Base-by-base conservation (phyloP, 2,888 invertebrate genomes). In the Drosophila peninsularis region DNA sequence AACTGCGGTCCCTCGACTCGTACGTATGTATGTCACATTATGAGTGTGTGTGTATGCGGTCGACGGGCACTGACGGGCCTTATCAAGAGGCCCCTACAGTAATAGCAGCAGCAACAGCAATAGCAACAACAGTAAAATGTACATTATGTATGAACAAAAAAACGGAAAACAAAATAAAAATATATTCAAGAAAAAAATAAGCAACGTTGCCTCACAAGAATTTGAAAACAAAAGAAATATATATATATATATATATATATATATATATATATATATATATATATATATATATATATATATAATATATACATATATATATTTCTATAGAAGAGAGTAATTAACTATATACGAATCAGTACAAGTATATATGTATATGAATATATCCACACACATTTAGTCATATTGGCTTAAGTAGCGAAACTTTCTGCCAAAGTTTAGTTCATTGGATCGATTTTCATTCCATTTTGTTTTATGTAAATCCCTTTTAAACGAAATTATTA, bases 201-300 rank as follows among this genome's bases (percentile, higher is more conserved):
- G 60, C 55, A 61, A 66, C 64, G 58, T 72, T 58, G 68, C 41
- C 45, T 76, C 55, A 17, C 37, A 71, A 86, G 71, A 88, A 83
- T 88, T 80, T 70, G 41, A 84, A 85, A 88, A 88, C 82, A 86
- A 88, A 80, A 88, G 86, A 88, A 80, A 82, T 71, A 47, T 41
- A 88, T 75, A 77, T 70, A 41, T 41, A 30, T 30, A 27, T 11
- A 17, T 41, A 36, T 55, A 24, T 21, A 19, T 42, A 39, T 37
- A 41, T 65, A 37, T 37, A 41, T 37, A 24, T 24, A 24, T 24
- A 24, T 27, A 27, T 27, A 27, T 27, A 27, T 61, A 24, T 39
- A 39, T 47, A 11, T 10, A 24, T 41, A 37, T 27, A 41, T 65
- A 36, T 37, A 41, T 6, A 11, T 24, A 52, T 5, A 37, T 14